A percentile compares a stretch with the other conserved stretches of the same genome.
These are phyloP conservation scores for Melangyna quadrimaculata DNA, from an alignment of 2,888 invertebrate species.

Conservation along the genomic window DNA sequence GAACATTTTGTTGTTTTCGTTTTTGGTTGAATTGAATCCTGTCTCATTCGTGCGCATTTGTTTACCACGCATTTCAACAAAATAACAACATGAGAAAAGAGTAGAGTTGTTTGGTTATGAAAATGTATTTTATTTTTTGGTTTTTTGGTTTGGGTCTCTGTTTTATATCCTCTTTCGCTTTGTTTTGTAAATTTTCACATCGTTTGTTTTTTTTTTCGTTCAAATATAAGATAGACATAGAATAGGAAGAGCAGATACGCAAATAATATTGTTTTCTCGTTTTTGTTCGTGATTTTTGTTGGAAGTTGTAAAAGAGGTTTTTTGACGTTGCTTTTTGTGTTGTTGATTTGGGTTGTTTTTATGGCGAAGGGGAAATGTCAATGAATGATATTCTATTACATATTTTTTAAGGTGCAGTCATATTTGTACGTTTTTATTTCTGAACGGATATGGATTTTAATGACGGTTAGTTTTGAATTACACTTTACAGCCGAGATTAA, in stretches of 20 bases:
- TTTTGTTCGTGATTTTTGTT: neutral
- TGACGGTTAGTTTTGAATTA: neutral
- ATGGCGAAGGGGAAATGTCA: neutral
- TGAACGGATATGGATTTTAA: neutral
- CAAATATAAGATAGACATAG: too few relatives aligned
- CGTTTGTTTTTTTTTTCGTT: neutral
- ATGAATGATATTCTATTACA: slow-evolving; percentile 15
- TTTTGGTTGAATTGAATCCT: slow-evolving; percentile 8
- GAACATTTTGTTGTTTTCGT: neutral
- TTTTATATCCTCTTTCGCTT: slow-evolving; percentile 48
- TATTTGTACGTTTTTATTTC: neutral
- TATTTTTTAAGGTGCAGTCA: neutral
- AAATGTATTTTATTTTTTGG: neutral
- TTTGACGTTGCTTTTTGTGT: neutral
- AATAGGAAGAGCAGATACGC: too few relatives aligned
- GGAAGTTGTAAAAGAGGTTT: neutral
- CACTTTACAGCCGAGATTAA: neutral
- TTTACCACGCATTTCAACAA: neutral
- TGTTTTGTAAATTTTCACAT: neutral
- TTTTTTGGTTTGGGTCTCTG: neutral
- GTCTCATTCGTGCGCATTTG: slow-evolving; percentile 29
- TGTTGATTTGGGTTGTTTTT: neutral
- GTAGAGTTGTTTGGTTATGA: neutral
- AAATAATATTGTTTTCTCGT: slow-evolving; percentile 16
- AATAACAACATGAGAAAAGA: neutral